Conservation (phyloP, 2,113 vertebrate genomes). For the Vombatus ursinus region DNA sequence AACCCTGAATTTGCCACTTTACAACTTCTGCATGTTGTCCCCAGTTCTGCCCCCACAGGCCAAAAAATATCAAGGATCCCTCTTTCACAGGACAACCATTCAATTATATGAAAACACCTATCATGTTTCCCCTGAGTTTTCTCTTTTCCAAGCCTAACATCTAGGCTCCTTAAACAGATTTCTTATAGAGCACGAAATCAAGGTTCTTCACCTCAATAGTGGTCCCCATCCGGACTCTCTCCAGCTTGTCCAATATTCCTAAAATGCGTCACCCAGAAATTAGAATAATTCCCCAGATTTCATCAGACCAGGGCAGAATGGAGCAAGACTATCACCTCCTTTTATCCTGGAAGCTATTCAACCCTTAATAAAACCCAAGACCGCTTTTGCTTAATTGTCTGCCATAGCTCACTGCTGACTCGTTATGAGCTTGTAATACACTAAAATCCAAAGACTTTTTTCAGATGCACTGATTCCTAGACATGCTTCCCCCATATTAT, state of each 20-base stretch:
- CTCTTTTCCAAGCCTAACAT: neutral
- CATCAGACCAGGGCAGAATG: neutral
- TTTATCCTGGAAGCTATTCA: neutral
- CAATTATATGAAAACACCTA: neutral
- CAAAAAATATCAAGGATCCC: neutral
- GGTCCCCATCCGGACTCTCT: neutral
- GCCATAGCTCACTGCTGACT: neutral
- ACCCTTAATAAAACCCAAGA: neutral
- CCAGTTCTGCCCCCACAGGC: neutral
- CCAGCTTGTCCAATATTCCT: neutral
- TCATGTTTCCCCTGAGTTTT: neutral
- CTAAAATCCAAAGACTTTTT: neutral
- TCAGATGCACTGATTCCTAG: neutral
- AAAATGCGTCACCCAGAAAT: neutral
- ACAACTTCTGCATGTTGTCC: neutral
- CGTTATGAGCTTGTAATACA: neutral
- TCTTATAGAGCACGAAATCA: neutral
- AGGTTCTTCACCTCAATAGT: neutral
- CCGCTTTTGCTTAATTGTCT: neutral
- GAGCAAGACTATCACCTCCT: neutral
- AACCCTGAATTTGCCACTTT: neutral
- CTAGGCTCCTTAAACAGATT: neutral
- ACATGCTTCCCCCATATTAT: neutral
- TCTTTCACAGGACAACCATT: neutral
- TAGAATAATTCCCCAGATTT: neutral